Conservation (phyloP, 2,113 vertebrate species). For the Oreochromis tanganicae region DNA sequence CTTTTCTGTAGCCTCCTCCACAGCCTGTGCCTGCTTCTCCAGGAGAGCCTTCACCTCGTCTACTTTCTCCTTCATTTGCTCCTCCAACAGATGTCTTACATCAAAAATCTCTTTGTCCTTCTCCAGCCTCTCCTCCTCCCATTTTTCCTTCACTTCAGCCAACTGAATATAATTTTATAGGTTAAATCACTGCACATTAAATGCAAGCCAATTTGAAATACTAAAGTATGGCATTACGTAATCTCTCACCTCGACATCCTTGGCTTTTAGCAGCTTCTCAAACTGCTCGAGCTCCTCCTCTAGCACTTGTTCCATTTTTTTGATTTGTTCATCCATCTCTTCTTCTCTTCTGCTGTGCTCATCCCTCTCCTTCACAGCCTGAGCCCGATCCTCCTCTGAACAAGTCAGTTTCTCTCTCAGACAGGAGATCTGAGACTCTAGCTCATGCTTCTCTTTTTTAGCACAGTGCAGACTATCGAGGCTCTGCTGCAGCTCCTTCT, state of each 20-base stretch:
- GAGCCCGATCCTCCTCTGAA: constrained; percentile 61
- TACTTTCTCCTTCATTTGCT: constrained; percentile 48
- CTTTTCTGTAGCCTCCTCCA: constrained; percentile 45
- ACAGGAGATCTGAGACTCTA: constrained; percentile 59
- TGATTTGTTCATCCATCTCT: constrained; percentile 62
- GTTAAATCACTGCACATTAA: not conserved
- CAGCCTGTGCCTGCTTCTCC: constrained; percentile 48
- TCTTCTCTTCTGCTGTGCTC: constrained; percentile 58
- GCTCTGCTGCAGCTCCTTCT: constrained; percentile 53
- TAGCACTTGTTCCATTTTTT: constrained; percentile 64
- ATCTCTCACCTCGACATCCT: constrained; percentile 59
- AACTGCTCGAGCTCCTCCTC: constrained; percentile 73
- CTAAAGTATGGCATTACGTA: not conserved
- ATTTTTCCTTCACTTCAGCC: constrained; percentile 63
- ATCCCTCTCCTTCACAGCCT: constrained; percentile 52
- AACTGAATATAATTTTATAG: constrained; percentile 27
- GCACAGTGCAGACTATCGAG: constrained; percentile 41
- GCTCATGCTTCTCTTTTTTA: constrained; percentile 61
- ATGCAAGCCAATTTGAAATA: no score
- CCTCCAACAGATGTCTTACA: constrained; percentile 41
- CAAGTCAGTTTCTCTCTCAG: constrained; percentile 54
- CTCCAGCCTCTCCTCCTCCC: constrained; percentile 64
- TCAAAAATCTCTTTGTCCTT: constrained; percentile 59
- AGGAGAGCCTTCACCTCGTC: constrained; percentile 46
- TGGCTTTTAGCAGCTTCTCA: constrained; percentile 70